Base-by-base conservation (phyloP, 2,113 vertebrate species). In the Rhagologus leucostigma region DNA sequence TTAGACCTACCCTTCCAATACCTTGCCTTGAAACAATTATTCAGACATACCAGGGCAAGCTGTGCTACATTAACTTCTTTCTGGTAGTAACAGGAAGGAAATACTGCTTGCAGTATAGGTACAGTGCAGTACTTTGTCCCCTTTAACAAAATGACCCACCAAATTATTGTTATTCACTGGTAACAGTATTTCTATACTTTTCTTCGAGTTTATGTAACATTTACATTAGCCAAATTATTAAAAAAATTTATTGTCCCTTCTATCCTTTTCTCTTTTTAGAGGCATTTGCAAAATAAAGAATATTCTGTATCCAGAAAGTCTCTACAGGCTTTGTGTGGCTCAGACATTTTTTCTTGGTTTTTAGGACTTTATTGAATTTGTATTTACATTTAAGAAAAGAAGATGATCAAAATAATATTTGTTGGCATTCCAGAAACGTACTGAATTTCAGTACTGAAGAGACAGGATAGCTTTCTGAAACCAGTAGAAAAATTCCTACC, bases 1-100 rank as follows among this genome's bases (percentile, higher is more conserved):
- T 97, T 93, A 97, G 85, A 96, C 33, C 35, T 80, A 91, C 33
- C 71, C 46, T 95, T 80, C 87, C 67, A 94, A 50, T 95, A 90
- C 41, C 55, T 97, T 92, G 62, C 80, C 59, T 95, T 78, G 78
- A 90, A 94, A 84, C 82, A 96, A 96, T 97, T 97, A 94, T 90
- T 95, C 95, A 95, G 39, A 73, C 86, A 95, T 93, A 85, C 26
- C 39, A 95, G 22, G 60, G 62, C 41, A 89, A 96, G 60, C 23
- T 92, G 60, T 91, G 50, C 73, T 96, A 70, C 37, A 80, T 86
- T 92, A 95, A 63, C 49, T 90, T 81, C 53, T 76, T 91, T 62
- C 41, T 96, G 76, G 37, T 78, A 84, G 60, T 42, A 91, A 52
- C 4, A 55, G 68, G 50, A 95, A 79, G 57, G 11, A 95, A 96